These are phyloP conservation scores for Eolophus roseicapilla DNA, from an alignment of 2,113 vertebrate species.

Conservation along the genomic window DNA sequence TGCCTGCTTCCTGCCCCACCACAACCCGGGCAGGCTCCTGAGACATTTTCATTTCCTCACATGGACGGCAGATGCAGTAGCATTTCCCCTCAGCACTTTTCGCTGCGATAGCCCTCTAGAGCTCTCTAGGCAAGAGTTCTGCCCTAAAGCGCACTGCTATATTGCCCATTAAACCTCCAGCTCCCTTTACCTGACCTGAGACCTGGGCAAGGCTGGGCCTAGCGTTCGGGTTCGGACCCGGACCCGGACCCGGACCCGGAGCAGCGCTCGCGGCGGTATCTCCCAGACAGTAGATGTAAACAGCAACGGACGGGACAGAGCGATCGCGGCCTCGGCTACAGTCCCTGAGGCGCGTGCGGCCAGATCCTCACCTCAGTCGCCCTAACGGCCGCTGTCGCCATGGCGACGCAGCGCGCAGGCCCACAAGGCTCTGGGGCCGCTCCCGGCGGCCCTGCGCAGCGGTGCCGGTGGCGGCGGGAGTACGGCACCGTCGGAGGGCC, in stretches of 20 bases:
- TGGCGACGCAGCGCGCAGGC: neutral
- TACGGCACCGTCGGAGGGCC: rapidly evolving
- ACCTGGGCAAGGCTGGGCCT: too few relatives aligned
- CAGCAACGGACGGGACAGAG: neutral
- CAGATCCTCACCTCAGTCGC: rapidly evolving
- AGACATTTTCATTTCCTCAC: neutral
- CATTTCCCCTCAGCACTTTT: neutral
- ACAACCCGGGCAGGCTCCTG: too few relatives aligned
- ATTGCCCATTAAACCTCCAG: neutral
- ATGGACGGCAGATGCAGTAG: neutral
- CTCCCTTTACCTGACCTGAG: neutral
- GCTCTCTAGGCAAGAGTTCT: too few relatives aligned
- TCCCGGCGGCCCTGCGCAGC: neutral
- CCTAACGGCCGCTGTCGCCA: neutral
- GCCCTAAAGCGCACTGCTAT: neutral
- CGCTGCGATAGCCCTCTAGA: neutral
- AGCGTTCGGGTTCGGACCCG: too few relatives aligned
- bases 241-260: too few relatives aligned
- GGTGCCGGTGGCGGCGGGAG: neutral
- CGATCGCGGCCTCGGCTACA: too few relatives aligned
- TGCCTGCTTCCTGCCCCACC: neutral
- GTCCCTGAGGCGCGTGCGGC: neutral
- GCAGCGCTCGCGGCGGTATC: neutral
- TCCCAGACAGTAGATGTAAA: neutral
- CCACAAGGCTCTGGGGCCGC: neutral